These are phyloP conservation scores for Mus minutoides DNA, from an alignment of 2,797 vertebrate species.

Conservation along the genomic window DNA sequence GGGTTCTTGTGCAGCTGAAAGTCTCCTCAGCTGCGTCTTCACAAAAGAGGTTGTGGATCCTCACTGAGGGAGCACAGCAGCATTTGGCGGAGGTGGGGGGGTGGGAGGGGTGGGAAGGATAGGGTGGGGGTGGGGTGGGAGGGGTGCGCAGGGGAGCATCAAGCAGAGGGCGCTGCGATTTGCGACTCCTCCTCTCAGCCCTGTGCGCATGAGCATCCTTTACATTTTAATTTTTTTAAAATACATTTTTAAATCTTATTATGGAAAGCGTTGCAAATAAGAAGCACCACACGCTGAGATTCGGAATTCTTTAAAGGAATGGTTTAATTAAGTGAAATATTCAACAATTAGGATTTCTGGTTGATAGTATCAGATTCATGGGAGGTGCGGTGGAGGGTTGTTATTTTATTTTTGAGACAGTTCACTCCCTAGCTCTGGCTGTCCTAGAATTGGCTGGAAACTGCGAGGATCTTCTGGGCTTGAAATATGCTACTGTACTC, in stretches of 20 bases:
- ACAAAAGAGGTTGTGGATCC: not conserved
- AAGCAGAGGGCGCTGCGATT: not conserved
- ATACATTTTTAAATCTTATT: not conserved
- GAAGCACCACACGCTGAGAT: not conserved
- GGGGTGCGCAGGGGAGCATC: not conserved
- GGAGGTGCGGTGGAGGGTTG: not conserved
- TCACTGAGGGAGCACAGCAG: not conserved
- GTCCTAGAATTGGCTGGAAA: not conserved
- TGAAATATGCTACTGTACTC: not conserved
- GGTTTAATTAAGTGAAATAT: not conserved
- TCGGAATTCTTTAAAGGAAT: not conserved
- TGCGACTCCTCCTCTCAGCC: not conserved
- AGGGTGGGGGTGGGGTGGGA: too few species aligned
- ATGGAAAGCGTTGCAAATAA: not conserved
- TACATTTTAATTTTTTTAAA: not conserved
- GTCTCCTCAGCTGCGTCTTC: not conserved
- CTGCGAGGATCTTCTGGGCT: not conserved
- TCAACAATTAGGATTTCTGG: not conserved
- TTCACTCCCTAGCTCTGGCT: not conserved
- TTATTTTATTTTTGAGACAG: not conserved
- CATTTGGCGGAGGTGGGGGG: not conserved
- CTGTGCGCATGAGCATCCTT: not conserved
- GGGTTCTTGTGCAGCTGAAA: not conserved
- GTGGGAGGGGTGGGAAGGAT: too few species aligned
- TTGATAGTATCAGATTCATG: not conserved